Percentiles rank a stretch among this genome's conserved stretches.
Conservation (phyloP, 2,797 vertebrate genomes). For the Menidia menidia region DNA sequence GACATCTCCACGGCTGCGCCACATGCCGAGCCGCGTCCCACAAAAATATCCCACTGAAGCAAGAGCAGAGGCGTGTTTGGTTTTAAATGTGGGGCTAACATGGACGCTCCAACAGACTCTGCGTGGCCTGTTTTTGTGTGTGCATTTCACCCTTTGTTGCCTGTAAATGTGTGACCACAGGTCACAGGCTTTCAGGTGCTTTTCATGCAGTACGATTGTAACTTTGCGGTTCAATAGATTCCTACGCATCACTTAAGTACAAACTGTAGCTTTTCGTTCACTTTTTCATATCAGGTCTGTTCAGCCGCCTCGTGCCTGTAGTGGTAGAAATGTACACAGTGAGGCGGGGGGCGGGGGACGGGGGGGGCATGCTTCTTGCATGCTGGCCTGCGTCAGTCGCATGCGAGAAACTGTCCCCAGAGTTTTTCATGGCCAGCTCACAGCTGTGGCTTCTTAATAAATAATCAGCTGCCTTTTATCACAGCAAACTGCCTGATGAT, state of each 20-base stretch:
- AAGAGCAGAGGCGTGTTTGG: slow-evolving; percentile 8
- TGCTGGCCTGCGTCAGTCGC: slow-evolving; percentile 47
- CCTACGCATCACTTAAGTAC: slow-evolving; percentile 25
- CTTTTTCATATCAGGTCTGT: slow-evolving; percentile 35
- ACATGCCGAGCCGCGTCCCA: slow-evolving; percentile 30
- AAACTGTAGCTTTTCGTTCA: slow-evolving; percentile 16
- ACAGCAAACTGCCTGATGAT: slow-evolving; percentile 38
- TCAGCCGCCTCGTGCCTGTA: slow-evolving; percentile 43
- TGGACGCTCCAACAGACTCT: slow-evolving; percentile 12
- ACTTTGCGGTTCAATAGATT: slow-evolving; percentile 30
- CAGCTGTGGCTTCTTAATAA: slow-evolving; percentile 34
- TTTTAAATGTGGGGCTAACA: slow-evolving; percentile 14
- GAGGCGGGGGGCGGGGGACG: slow-evolving; percentile 22
- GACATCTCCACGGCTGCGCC: slow-evolving; percentile 51
- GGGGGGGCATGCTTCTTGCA: slow-evolving; percentile 21
- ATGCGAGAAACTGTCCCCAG: slow-evolving; percentile 15
- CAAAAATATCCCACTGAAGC: slow-evolving; percentile 35
- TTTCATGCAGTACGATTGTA: slow-evolving; percentile 37
- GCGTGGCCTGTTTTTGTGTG: slow-evolving; percentile 35
- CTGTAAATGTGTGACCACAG: slow-evolving; percentile 61
- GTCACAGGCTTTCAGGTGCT: slow-evolving; percentile 54
- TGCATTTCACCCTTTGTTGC: slow-evolving; percentile 44
- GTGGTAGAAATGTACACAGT: not conserved
- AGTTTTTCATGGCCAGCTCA: slow-evolving; percentile 8
- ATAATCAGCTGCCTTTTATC: slow-evolving; percentile 36